A percentile compares a stretch with the other conserved stretches of the same genome.
phyloP scores from a whole-genome alignment of 1,140 invertebrate species.

The Drosophila melanogaster region Release_6_plus_ISO1_MT NC_004354.4:8560501-8561000 shows the following conservation, averaged over 20 bases:
- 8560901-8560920: constrained; percentile 10
- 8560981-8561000: constrained; percentile 52
- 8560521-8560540: too few relatives aligned
- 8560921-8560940: constrained; percentile 13
- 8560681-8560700: constrained; percentile 21
- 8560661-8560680: constrained; percentile 17
- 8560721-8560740: constrained; percentile 17
- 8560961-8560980: constrained; percentile 43
- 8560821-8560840: constrained; percentile 39
- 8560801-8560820: constrained; percentile 16
- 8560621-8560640: neutral
- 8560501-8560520: too few relatives aligned
- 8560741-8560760: constrained; percentile 16
- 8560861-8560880: constrained; percentile 6
- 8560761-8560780: constrained; percentile 19
- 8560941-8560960: constrained; percentile 24
- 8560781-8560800: constrained; percentile 9
- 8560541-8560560: too few relatives aligned
- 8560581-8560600: neutral
- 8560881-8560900: neutral
- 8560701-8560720: constrained; percentile 1
- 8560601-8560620: neutral
- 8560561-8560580: too few relatives aligned
- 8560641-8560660: neutral
- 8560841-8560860: constrained; percentile 18